Conservation (phyloP, 2,797 vertebrate species). For the Mormyrus proboscirostris region DNA sequence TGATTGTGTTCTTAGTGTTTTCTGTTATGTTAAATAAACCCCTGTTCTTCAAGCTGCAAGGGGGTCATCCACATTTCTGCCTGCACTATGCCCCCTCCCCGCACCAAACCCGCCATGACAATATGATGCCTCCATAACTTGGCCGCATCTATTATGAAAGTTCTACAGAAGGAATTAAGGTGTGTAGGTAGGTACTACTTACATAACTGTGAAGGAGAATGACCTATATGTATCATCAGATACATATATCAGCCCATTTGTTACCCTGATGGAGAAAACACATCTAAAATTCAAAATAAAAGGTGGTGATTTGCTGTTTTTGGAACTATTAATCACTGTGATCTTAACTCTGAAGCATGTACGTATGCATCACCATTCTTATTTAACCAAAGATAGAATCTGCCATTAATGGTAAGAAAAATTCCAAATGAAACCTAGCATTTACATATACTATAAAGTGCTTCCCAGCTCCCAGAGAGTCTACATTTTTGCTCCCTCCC, state of each 20-base stretch:
- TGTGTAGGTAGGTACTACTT: not conserved
- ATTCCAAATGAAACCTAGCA: not conserved
- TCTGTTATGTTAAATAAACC: no score
- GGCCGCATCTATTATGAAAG: not conserved
- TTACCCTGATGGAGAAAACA: not conserved
- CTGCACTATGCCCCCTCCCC: no score
- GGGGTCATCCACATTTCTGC: no score
- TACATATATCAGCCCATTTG: not conserved
- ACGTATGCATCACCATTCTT: not conserved
- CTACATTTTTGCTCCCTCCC: not conserved
- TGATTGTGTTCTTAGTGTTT: no score
- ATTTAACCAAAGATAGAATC: not conserved
- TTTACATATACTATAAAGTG: not conserved
- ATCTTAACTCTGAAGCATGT: not conserved
- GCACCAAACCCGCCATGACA: no score
- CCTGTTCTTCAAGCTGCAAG: no score
- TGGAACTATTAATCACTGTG: not conserved
- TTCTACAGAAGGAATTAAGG: not conserved
- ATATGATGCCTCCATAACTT: not conserved
- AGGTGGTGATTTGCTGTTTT: not conserved
- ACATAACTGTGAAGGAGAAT: not conserved
- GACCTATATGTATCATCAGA: not conserved
- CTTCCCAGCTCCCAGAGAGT: not conserved
- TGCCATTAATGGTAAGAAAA: constrained; percentile 10
- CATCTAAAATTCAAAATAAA: not conserved